Base-by-base conservation (phyloP, 37 sponge, comb jelly and placozoan species). In the Cladorhizidae sp. region DNA sequence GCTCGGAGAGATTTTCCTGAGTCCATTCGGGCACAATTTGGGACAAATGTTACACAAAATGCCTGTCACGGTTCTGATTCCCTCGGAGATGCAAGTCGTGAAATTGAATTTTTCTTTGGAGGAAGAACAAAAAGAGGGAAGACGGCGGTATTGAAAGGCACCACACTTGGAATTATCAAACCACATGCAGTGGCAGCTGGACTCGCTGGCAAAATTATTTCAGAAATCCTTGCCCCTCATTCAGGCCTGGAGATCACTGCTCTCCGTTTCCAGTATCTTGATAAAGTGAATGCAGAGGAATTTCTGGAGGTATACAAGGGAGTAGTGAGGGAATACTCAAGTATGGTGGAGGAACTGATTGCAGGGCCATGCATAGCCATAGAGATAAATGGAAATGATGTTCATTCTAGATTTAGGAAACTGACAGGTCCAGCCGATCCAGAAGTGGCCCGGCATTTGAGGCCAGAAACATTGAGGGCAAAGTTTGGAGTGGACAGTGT, bases 291-390 rank as follows among this genome's bases (percentile, higher is more conserved):
- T 67, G 90, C 90, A 18, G 92, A 93, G 70, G 96, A 98, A 80
- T 93, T 98, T 59, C 86, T 84, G 22, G 96, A 98, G 65, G 93
- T 98, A 12, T 98, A 98, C 86, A 92, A 91, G 57, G 99, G 99
- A 26, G 99, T 98, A 35, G 96, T 98, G 20, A 82, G 89, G 0
- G 99, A 98, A 77, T 98, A 93, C 85, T 86, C 41, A 33, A 73
- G 83, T 57, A 95, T 98, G 99, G 96, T 95, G 40, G 81, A 83
- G 17, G 85, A 95, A 75, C 86, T 98, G 35, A 90, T 87, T 61
- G 93, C 94, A 32, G 99, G 99, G 23, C 99, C 99, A n/a, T 98
- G 96, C 64, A 71, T 98, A 20, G 99, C 99, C 26, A 83, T 98
- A 72, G 99, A 95, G 85, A 83, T 98, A 29, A 69, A 26, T 45